Conservation (phyloP, 2,888 invertebrate species). For the Thymelicus sylvestris region DNA sequence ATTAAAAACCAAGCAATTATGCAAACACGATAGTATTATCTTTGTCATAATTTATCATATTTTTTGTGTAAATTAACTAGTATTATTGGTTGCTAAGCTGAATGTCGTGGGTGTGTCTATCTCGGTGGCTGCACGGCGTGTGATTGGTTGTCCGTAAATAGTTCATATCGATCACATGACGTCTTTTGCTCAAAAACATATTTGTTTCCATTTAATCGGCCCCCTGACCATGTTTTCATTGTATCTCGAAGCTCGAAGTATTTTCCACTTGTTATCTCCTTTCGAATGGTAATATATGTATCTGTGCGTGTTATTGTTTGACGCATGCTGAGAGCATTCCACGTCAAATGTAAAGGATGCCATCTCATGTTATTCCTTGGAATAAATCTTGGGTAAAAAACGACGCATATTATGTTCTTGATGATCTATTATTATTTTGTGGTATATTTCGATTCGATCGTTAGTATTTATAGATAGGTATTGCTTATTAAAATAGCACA, state of each 20-base stretch:
- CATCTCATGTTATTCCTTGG: neutral
- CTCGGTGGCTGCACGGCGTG: slow-evolving; percentile 59
- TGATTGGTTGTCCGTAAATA: slow-evolving; percentile 52
- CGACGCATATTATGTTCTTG: neutral
- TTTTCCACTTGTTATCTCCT: slow-evolving; percentile 81
- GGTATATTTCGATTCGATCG: too few species aligned
- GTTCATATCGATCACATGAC: slow-evolving; percentile 59
- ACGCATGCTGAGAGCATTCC: slow-evolving; percentile 43
- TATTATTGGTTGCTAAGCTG: slow-evolving; percentile 65
- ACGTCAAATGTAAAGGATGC: slow-evolving; percentile 18
- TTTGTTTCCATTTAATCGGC: slow-evolving; percentile 69
- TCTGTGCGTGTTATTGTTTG: slow-evolving; percentile 46
- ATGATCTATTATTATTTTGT: too few species aligned
- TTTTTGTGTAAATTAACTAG: slow-evolving; percentile 4
- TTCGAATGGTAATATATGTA: slow-evolving; percentile 68
- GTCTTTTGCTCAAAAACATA: slow-evolving; percentile 76
- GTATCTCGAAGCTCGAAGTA: slow-evolving; percentile 61
- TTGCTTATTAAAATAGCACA: too few species aligned
- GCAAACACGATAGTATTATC: slow-evolving; percentile 5
- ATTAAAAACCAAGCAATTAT: slow-evolving; percentile 1
- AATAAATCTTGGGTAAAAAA: neutral
- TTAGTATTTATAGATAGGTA: too few species aligned
- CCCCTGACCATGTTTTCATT: slow-evolving; percentile 72
- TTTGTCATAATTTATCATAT: slow-evolving; percentile 4
- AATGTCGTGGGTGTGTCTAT: slow-evolving; percentile 78